Evolutionary conservation across 1,140 invertebrate species (phyloP), one percentile per base, ranked within the genome.

Genomic region (Agrilus planipennis): DNA sequence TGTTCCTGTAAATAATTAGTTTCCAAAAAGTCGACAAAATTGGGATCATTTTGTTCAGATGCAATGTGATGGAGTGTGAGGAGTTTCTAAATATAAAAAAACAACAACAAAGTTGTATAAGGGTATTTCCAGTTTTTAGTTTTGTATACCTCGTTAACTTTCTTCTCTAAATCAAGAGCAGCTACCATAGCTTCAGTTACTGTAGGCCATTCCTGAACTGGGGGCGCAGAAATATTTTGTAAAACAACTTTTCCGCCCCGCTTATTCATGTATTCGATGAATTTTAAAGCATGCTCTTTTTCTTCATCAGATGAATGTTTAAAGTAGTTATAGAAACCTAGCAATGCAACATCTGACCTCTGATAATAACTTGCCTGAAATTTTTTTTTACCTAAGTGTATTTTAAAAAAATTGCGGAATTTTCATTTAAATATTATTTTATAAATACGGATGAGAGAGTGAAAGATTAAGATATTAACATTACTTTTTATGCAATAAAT

Each of bases 261-360:
- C 52, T 79, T 77, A 58, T 88, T 89, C 62, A 84, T 75, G 57
- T 89, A 91, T 32, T 73, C 71, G 70, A 90, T 80, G 3, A 82
- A 64, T 53, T 71, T 75, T 62, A 77, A 71, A 0, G 82, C 84
- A 56, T 89, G 84, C 41, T 76, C 76, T 5, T 76, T 68, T 60
- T 90, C 86, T 53, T 89, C 87, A 18, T 75, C 65, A 1, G 81
- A 81, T 14, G 72, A 65, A 42, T 80, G 68, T 53, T 78, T 72
- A 54, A 88, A 89, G 56, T 77, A 89, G 41, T 75, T 71, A 40
- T 68, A 55, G 38, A 85, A 66, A 2, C 85, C 84, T 12, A 67
- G 67, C 4, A 89, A 62, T 14, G 84, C 84, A 2, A 90, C 73
- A 61, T 90, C 84, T 52, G 82, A 77, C 27, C 84, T 71, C 53